Evolutionary conservation across 2,797 vertebrate genomes (phyloP).

Genomic region (Oreochromis mossambicus): DNA sequence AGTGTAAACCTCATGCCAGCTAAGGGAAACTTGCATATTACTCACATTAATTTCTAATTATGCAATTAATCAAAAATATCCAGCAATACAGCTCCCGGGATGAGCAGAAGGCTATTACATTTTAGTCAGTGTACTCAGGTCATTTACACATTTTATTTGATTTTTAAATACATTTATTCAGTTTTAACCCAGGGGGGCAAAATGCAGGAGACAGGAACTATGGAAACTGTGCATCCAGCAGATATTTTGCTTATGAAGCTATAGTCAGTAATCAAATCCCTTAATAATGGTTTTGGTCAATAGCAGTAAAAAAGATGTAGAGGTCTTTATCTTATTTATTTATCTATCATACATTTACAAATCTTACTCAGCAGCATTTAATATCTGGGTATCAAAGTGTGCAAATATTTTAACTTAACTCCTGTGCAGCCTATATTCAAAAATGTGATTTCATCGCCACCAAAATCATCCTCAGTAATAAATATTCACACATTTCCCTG

Average conservation of each 20-base stretch:
- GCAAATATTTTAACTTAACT: background rate
- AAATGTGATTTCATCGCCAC: background rate
- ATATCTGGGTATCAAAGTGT: background rate
- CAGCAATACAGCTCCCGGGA: background rate
- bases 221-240: background rate
- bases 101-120: background rate
- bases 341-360: background rate
- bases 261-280: background rate
- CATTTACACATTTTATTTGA: background rate
- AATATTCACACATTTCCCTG: background rate
- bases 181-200: fast-evolving
- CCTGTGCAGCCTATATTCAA: background rate
- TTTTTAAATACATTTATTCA: background rate
- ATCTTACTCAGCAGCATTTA: background rate
- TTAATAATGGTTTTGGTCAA: background rate
- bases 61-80: background rate
- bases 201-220: background rate
- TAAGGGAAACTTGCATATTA: background rate
- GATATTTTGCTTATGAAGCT: background rate
- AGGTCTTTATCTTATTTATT: background rate
- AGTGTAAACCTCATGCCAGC: fast-evolving
- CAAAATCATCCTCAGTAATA: background rate
- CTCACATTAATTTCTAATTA: background rate
- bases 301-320: background rate
- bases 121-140: background rate